Evolutionary conservation across 2,797 vertebrate genomes (phyloP).

Genomic region (Neosilurus hyrtlii): DNA sequence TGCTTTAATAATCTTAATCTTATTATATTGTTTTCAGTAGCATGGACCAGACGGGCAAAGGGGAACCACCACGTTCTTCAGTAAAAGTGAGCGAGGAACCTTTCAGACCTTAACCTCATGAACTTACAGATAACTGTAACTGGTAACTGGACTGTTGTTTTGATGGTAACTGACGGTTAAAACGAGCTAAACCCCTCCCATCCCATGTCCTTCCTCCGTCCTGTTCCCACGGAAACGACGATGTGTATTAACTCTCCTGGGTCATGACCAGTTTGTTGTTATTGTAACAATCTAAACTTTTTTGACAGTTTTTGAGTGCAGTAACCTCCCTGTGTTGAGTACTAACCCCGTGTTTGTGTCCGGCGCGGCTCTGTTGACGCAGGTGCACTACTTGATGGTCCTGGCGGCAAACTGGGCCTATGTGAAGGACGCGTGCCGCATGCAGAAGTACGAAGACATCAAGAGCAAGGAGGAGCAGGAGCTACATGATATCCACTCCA

Average conservation of each 20-base stretch:
- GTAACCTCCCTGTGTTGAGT: conserved; percentile 29
- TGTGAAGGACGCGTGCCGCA: conserved; percentile 87
- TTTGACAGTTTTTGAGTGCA: not conserved
- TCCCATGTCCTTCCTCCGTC: not conserved
- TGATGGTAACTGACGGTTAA: not conserved
- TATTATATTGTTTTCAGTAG: not conserved
- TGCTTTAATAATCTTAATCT: not conserved
- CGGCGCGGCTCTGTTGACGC: conserved; percentile 49
- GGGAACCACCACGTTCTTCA: conserved; percentile 10
- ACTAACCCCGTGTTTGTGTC: conserved; percentile 47
- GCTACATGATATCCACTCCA: conserved; percentile 87
- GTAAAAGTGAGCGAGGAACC: not conserved
- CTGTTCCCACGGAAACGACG: not conserved
- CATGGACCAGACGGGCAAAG: not conserved
- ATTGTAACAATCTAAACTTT: conserved; percentile 23
- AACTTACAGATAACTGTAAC: not conserved
- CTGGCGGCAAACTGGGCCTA: conserved; percentile 90
- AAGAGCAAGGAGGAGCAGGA: conserved; percentile 91
- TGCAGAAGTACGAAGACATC: conserved; percentile 91
- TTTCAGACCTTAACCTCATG: not conserved
- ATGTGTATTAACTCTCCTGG: conserved; percentile 5
- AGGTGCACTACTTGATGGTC: conserved; percentile 91
- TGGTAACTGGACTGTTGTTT: not conserved
- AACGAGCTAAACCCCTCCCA: not conserved
- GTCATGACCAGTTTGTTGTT: not conserved